Evolutionary conservation across 2,797 vertebrate species (phyloP), one percentile per base, ranked within the genome.

Genomic region (Alosa sapidissima): DNA sequence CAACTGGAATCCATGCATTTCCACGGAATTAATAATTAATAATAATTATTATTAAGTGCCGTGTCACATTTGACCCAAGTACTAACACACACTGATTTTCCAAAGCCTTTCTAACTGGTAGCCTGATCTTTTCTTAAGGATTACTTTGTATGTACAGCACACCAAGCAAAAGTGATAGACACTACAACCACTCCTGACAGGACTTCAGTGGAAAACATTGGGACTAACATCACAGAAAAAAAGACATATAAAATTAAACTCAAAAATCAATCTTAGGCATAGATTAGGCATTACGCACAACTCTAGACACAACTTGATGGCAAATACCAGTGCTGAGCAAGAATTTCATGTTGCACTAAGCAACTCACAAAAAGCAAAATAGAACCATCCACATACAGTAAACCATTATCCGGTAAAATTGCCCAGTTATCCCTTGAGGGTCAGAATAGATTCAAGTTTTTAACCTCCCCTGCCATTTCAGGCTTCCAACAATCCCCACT

Each of bases 401-500:
- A 78, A 78, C 72, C 72, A 41, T 78, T 47, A 78, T 78, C 72
- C 72, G 47, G 41, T 78, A 47, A 78, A 47, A 78, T 78, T 78
- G 7, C 72, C 41, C 16, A 47, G 72, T 36, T 78, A 78, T 78
- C 72, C 72, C 41, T 78, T 45, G 72, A 21, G 72, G 41, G 21
- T 78, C 41, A 5, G 72, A 47, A 78, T 78, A 78, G 72, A 47
- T 78, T 72, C 11, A 36, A 65, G 36, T 47, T 47, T 78, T 78
- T 21, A 78, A 78, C 72, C 72, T 78, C 72, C 19, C 36, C 72
- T 19, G 41, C 72, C 82, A 85, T 90, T 87, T 86, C 62, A 82
- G 88, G 78, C 9, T 83, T 33, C 83, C 47, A n/a, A 84, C 83
- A 82, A 91, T 85, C 82, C 49, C 81, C 41, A 88, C 36, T 81